Base-by-base conservation (phyloP, 2,113 vertebrate species). In the Lipotes vexillifer region DNA sequence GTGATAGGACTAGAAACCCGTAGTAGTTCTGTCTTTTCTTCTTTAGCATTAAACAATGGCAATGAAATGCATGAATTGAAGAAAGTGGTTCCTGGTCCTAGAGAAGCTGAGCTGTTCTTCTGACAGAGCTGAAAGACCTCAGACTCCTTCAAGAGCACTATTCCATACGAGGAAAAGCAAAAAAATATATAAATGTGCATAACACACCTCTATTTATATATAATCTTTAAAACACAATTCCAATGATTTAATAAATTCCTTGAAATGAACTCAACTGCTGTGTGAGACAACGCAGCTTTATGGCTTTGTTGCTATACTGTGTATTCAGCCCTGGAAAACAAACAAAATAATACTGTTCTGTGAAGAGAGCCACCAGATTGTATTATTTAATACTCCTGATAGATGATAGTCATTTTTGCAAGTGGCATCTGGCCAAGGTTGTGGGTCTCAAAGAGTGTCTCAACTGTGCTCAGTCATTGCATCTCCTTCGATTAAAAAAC, bases 341-440 rank as follows among this genome's bases (percentile, higher is more conserved):
- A 66, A 90, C 59, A 97, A 98, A 98, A 96, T 52, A 94, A 88
- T 86, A 88, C 93, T 88, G 23, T 84, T 96, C 63, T 63, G n/a
- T 94, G 89, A 97, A 91, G 21, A 59, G 0, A 96, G 80, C 82
- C 14, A 96, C 95, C 95, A 97, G 69, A 80, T 91, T 97, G 25
- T 41, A 65, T 94, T 65, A 96, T 97, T 97, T 98, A 98, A 94
- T 33, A 71, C 13, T n/a, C 11, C 75, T 97, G 87, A 72, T 31
- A 92, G 86, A 93, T 12, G 57, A 90, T 1, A 97, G 49, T 96
- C 83, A 96, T 97, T 97, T 98, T 95, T 95, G 83, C 88, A 97
- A 98, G 85, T 68, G 93, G 66, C 92, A 97, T 94, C 68, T 96
- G 84, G 90, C 94, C 72, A 96, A 90, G 80, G 97, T 61, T 44